Percentiles rank a stretch among this genome's conserved stretches.
phyloP scores from a whole-genome alignment of 2,888 invertebrate species.

The Halictus quadricinctus region DNA sequence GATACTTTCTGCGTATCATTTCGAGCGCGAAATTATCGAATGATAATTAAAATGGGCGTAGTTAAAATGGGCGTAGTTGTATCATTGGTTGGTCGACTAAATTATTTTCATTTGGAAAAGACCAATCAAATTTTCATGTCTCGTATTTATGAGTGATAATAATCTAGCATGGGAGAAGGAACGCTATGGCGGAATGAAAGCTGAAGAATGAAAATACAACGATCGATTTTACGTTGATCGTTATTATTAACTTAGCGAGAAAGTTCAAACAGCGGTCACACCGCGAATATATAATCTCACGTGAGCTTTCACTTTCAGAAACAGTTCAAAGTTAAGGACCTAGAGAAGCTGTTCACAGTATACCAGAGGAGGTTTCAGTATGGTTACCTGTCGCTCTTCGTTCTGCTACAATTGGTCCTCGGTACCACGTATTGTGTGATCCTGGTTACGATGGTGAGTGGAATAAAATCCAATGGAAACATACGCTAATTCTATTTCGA shows the following conservation, averaged over 20 bases:
- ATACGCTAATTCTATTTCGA: background rate
- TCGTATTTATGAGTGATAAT: background rate
- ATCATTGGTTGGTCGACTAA: background rate
- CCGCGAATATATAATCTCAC: conserved; percentile 54
- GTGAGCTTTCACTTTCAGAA: conserved; percentile 83
- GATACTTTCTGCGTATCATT: background rate
- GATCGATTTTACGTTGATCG: background rate
- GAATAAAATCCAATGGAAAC: background rate
- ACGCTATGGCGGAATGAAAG: background rate
- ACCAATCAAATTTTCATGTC: too few relatives aligned
- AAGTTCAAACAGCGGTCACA: conserved; percentile 48
- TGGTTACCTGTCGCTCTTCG: conserved; percentile 90
- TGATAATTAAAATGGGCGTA: background rate
- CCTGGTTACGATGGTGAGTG: conserved; percentile 83
- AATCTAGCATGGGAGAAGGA: background rate
- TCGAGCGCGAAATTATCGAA: background rate
- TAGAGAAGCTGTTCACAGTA: conserved; percentile 89
- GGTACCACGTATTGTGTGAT: conserved; percentile 86
- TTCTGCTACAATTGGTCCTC: conserved; percentile 87
- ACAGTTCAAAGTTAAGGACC: conserved; percentile 89
- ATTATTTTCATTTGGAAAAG: background rate
- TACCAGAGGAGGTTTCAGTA: conserved; percentile 91
- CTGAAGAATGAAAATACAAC: background rate
- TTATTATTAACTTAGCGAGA: conserved; percentile 28
- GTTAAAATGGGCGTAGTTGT: background rate